Evolutionary conservation across 2,797 vertebrate genomes (phyloP).

Genomic region (Odontamblyopus rebecca): DNA sequence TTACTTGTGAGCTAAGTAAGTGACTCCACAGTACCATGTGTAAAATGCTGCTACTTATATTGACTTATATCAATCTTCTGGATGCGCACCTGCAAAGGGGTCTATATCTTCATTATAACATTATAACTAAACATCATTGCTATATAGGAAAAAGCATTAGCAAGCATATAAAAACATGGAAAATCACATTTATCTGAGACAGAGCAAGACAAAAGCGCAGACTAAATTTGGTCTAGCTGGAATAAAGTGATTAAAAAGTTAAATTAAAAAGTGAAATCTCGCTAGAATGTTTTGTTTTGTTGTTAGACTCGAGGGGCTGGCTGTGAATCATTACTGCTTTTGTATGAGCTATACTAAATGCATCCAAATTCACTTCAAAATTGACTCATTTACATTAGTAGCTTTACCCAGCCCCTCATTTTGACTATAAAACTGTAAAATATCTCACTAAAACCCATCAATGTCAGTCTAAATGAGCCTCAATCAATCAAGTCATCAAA

Average conservation of each 20-base stretch:
- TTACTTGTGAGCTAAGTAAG: background rate
- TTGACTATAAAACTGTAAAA: constrained; percentile 24
- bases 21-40: background rate
- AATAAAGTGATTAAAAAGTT: background rate
- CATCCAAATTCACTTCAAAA: background rate
- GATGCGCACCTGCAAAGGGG: constrained; percentile 1
- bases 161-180: constrained; percentile 67
- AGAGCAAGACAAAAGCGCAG: constrained; percentile 56
- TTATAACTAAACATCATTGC: constrained; percentile 40
- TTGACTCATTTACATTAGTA: constrained; percentile 18
- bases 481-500: constrained; percentile 20
- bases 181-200: constrained; percentile 67
- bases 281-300: background rate
- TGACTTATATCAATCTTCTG: background rate
- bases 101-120: constrained; percentile 8
- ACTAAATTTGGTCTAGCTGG: constrained; percentile 56
- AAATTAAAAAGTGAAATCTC: no score
- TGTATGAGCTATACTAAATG: background rate
- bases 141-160: constrained; percentile 54
- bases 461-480: constrained; percentile 14
- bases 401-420: background rate
- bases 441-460: constrained; percentile 4
- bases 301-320: background rate
- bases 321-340: background rate
- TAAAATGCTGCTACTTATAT: background rate